Base-by-base conservation (phyloP, 2,113 vertebrate species). In the Tamias sibiricus region DNA sequence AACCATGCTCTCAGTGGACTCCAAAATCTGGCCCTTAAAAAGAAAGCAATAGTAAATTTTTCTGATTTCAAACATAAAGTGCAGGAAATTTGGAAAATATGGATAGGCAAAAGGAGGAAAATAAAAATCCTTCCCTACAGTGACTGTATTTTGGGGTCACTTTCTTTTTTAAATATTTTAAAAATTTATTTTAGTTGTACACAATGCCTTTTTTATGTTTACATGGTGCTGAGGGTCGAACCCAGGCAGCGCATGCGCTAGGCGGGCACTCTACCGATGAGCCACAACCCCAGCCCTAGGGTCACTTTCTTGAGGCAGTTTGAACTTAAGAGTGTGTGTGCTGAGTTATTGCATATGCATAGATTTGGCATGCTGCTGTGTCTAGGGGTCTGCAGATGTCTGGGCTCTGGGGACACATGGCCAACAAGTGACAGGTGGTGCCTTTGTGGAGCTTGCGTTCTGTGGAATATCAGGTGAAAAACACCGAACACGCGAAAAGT, bases 111-210 rank as follows among this genome's bases (percentile, higher is more conserved):
- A 35, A 79, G 40, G 66, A 30, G n/a, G 74, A 72, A 4, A 42
- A 1, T 4, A 3, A 9, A 47, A 40, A 16, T 12, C 52, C n/a
- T 14, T 54, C 44, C 77, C 10, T 5, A 0, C 6, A 1, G 3
- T 57, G 30, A 62, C 59, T 28, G 24, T 22, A 28, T 22, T 62
- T 62, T 26, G 24, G 19, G 24, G 24, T 26, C 59, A 28, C 59
- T 62, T 62, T 62, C 59, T 28, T 28, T n/a, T n/a, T n/a, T n/a
- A n/a, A n/a, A n/a, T n/a, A n/a, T n/a, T n/a, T n/a, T n/a, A n/a
- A n/a, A n/a, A n/a, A n/a, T n/a, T n/a, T n/a, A n/a, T n/a, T n/a
- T n/a, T n/a, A n/a, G n/a, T n/a, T n/a, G n/a, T n/a, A n/a, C n/a
- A n/a, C n/a, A n/a, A n/a, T n/a, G n/a, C n/a, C n/a, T n/a, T n/a